phyloP scores from a whole-genome alignment of 2,888 invertebrate genomes.

The Dasysyrphus albostriatus region DNA sequence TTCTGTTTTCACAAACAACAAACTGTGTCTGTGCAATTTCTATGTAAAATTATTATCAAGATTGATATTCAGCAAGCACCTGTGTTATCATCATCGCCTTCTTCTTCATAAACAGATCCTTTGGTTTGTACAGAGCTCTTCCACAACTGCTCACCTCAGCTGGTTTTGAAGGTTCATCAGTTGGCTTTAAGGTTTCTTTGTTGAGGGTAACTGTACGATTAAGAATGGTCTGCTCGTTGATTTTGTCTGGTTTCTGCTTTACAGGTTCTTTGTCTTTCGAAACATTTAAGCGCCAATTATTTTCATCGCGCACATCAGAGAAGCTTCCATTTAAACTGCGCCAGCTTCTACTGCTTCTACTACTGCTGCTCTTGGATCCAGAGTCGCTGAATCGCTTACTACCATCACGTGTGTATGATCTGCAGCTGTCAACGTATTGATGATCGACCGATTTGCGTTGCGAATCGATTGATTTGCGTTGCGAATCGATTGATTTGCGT shows the following conservation, averaged over 20 bases:
- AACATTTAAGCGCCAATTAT: slow-evolving; percentile 38
- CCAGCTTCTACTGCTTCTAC: slow-evolving; percentile 25
- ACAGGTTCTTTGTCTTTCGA: neutral
- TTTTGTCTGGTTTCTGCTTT: neutral
- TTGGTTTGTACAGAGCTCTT: slow-evolving; percentile 49
- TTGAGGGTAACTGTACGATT: neutral
- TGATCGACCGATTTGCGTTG: neutral
- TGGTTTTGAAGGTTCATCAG: neutral
- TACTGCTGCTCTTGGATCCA: neutral
- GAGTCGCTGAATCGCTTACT: neutral
- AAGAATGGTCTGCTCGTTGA: neutral
- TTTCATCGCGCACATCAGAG: slow-evolving; percentile 16
- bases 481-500: neutral
- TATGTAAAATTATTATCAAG: slow-evolving; percentile 13
- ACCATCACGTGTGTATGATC: neutral
- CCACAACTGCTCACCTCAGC: slow-evolving; percentile 26
- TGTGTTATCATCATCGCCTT: slow-evolving; percentile 52
- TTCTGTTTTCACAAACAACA: neutral
- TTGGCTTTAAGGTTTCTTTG: neutral
- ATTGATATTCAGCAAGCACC: slow-evolving; percentile 57
- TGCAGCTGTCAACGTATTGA: neutral
- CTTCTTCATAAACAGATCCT: slow-evolving; percentile 57
- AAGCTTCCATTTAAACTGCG: slow-evolving; percentile 7
- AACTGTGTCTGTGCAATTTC: slow-evolving; percentile 14
- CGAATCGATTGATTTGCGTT: neutral